Evolutionary conservation across 30 jellyfish, hydroid and myxozoan species (phyloP), one percentile per base, ranked within the genome.

Genomic region (Turritopsis rubra): DNA sequence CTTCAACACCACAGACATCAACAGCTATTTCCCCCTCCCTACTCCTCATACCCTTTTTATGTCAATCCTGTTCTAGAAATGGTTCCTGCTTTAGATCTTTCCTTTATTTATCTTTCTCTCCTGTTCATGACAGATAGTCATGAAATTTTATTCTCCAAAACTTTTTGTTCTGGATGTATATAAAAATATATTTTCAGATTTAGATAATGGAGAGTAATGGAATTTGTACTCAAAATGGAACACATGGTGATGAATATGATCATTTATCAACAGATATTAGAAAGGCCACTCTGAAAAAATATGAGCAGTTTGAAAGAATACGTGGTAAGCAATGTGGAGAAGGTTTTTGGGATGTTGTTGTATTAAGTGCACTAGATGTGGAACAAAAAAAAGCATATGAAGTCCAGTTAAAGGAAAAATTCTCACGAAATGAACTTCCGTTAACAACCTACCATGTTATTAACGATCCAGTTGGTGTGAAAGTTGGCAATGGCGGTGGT

Each of bases 321-420:
- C 82, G 97, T 79, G 96, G 96, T 28, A 87, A 87, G 53, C 85
- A 84, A 30, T 87, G 89, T 68, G 53, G 72, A 31, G 52, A 84
- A 22, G 91, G 91, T 28, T 91, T 91, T 70, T 91, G 97, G 97
- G 97, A 91, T 80, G 89, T 91, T 0, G 95, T 91, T n/a, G 97
- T 91, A 1, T 75, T 91, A 19, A 91, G 96, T 21, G 97, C 97
- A 13, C 73, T 84, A 1, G 97, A 91, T 70, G 86, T 21, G 19
- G 95, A 87, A 17, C 97, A 91, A 54, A 84, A 87, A 54, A 81
- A 71, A 66, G 96, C 96, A 66, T 91, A 87, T 72, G 97, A 91
- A 73, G 75, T 79, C 52, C 97, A 91, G 81, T 65, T 91, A 21
- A 52, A 86, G 1, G 96, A 83, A 52, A 91, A 91, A 68, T 21